Evolutionary conservation across 2,113 vertebrate species (phyloP), one percentile per base, ranked within the genome.

Genomic region (Coracopsis vasa): DNA sequence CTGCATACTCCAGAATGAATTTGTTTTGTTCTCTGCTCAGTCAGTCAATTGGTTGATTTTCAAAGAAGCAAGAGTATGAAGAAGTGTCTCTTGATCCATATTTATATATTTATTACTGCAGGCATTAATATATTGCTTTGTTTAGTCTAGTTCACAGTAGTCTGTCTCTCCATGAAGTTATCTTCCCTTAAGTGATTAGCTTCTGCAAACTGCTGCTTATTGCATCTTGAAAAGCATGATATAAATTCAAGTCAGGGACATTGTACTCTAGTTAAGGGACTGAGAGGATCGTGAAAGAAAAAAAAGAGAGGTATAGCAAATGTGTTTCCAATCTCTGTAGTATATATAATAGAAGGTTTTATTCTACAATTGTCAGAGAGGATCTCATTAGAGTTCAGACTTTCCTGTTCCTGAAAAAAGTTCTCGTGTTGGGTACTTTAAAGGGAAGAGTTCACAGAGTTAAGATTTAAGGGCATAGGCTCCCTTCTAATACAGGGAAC

Each of bases 371-470:
- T 97, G 96, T 91, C 93, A 93, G 96, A 96, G 93, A 94, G 73
- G 91, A 96, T 95, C 95, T 96, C 93, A 96, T 96, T 95, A 96
- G 85, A 95, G 94, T 94, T 90, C 90, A 91, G 80, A 88, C 87
- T 91, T 96, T 90, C 78, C 93, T 90, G 62, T 96, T 94, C 91
- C 96, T 95, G 84, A 85, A 95, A 95, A 96, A 96, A 95, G 95
- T 97, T 96, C 92, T 95, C 90, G 82, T 77, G 92, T 95, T 69
- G 93, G 74, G 78, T 87, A 77, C 93, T 96, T 95, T 75, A 97
- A 97, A 97, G 78, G 48, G 69, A 85, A 82, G 84, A 82, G 93
- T 94, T 97, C 95, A 95, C 83, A 91, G 87, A 96, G 94, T 96
- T 96, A 95, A 92, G 96, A 95, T 95, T 91, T 95, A 91, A 95